Conservation (phyloP, 2,113 vertebrate species). For the Ochotona princeps region DNA sequence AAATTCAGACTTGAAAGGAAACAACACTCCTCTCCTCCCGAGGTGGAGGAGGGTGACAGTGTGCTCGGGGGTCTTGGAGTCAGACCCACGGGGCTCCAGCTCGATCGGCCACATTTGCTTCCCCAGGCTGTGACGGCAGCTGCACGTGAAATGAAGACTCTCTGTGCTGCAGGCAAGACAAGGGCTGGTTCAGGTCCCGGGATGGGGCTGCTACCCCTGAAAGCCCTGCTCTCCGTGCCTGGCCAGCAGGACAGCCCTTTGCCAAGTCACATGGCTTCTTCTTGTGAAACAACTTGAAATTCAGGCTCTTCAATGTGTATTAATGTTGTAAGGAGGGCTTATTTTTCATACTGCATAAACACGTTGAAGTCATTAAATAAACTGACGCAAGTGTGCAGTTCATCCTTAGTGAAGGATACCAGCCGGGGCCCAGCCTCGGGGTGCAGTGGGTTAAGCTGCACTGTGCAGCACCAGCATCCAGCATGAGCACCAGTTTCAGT, state of each 20-base stretch:
- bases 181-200: background rate
- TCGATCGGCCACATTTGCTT: background rate
- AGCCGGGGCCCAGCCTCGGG: background rate
- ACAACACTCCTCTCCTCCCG: background rate
- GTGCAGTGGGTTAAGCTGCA: too few species aligned
- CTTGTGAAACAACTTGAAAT: conserved; percentile 6
- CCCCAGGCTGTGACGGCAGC: background rate
- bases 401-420: conserved; percentile 6
- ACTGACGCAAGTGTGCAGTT: background rate
- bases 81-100: background rate
- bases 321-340: background rate
- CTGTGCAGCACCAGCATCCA: too few species aligned
- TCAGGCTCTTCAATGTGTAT: conserved; percentile 26
- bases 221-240: background rate
- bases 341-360: conserved; percentile 23
- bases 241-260: background rate
- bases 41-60: background rate
- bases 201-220: background rate
- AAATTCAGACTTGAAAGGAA: conserved; percentile 30
- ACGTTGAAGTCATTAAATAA: conserved; percentile 31
- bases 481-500: too few species aligned
- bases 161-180: background rate
- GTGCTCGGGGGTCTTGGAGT: background rate
- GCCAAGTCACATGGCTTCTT: background rate
- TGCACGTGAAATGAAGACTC: conserved; percentile 35